Evolutionary conservation across 1,140 invertebrate genomes (phyloP).

Genomic region (Drosophila pandora): DNA sequence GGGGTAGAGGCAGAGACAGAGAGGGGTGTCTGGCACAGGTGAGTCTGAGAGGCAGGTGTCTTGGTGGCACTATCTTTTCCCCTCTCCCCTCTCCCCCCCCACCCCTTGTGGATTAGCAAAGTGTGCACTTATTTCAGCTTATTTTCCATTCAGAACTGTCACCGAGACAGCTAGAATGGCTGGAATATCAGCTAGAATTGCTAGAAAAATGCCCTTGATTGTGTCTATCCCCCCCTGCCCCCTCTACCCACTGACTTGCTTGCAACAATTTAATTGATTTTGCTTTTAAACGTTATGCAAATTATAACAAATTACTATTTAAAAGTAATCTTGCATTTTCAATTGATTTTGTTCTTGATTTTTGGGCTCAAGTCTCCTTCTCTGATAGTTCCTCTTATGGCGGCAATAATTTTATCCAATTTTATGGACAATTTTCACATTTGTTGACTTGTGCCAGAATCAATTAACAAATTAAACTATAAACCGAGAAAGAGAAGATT

Average conservation of each 20-base stretch:
- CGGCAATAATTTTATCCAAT: conserved; percentile 36
- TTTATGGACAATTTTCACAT: conserved; percentile 55
- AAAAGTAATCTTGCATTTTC: conserved; percentile 66
- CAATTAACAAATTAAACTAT: conserved; percentile 62
- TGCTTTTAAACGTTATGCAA: conserved; percentile 75
- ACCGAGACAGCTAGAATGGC: not conserved
- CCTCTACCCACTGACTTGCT: conserved; percentile 15
- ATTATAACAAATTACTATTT: conserved; percentile 80
- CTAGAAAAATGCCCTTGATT: conserved; percentile 43
- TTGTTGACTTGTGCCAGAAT: conserved; percentile 68
- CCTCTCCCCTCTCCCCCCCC: no score
- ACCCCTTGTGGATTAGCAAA: conserved; percentile 22
- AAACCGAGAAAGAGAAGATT: conserved; percentile 6
- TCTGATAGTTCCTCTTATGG: no score
- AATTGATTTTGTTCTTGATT: conserved; percentile 52
- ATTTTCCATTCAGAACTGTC: conserved; percentile 26
- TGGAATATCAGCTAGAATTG: not conserved
- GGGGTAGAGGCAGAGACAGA: conserved; percentile 4
- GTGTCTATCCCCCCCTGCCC: not conserved
- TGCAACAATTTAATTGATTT: conserved; percentile 76
- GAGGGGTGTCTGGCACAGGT: conserved; percentile 6
- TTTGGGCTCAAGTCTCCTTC: no score
- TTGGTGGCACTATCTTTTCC: not conserved
- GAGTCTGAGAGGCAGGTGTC: conserved; percentile 35
- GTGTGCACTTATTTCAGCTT: conserved; percentile 17